Percentiles rank a stretch among this genome's conserved stretches.
These are phyloP conservation scores for Drosophila willistoni DNA, from an alignment of 1,140 invertebrate genomes.

Conservation along the genomic window DNA sequence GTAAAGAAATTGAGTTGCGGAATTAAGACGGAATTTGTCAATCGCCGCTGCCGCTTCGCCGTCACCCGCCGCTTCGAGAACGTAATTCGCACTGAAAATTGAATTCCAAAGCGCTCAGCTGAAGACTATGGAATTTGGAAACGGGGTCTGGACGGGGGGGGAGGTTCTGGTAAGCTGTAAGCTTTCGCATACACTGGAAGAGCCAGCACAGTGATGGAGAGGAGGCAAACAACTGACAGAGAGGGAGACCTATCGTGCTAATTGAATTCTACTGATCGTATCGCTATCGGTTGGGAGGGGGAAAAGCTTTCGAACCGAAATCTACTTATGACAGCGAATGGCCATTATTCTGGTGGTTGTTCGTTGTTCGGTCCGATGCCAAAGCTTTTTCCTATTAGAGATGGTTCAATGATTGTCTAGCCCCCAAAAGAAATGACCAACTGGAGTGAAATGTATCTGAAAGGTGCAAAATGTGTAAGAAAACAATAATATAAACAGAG, in stretches of 20 bases:
- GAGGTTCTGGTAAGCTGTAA: not conserved
- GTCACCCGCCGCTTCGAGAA: conserved; percentile 57
- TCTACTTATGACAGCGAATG: not conserved
- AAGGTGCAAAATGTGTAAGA: too few species aligned
- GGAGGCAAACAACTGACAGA: not conserved
- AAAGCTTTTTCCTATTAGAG: not conserved
- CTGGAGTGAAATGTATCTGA: too few species aligned
- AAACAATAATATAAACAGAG: too few species aligned
- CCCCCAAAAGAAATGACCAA: too few species aligned
- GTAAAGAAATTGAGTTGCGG: not conserved
- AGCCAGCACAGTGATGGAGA: too few species aligned
- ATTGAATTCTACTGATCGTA: conserved; percentile 2
- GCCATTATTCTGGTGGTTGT: not conserved
- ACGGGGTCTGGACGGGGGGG: conserved; percentile 18
- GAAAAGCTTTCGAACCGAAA: not conserved
- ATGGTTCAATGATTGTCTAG: not conserved
- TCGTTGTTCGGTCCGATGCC: not conserved
- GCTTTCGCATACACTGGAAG: not conserved
- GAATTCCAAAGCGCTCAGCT: conserved; percentile 27
- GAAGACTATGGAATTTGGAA: conserved; percentile 18
- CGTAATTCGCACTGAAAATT: conserved; percentile 68
- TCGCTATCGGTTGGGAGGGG: not conserved
- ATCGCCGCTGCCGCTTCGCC: conserved; percentile 9
- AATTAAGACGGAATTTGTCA: conserved; percentile 10
- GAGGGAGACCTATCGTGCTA: not conserved